Conservation (phyloP, 2,888 invertebrate species). For the Stenichneumon culpator region DNA sequence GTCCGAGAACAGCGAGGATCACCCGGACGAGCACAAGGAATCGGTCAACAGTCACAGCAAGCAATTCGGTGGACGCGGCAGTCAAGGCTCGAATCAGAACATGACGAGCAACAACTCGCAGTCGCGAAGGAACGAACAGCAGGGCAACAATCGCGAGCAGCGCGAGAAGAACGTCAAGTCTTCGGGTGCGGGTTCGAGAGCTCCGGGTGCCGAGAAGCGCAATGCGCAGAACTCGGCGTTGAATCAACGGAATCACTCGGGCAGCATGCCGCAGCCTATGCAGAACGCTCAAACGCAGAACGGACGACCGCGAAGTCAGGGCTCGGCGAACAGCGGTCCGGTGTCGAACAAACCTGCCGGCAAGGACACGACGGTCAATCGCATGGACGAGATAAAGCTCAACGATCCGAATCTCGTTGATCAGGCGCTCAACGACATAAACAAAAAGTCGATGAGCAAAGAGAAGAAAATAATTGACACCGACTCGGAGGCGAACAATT, state of each 20-base stretch:
- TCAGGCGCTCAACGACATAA: constrained; percentile 86
- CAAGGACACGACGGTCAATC: constrained; percentile 85
- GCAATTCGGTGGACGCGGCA: constrained; percentile 76
- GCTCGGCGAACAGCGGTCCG: constrained; percentile 78
- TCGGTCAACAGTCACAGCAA: constrained; percentile 79
- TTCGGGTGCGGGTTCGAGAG: constrained; percentile 75
- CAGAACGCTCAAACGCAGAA: constrained; percentile 80
- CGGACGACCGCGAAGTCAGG: constrained; percentile 80
- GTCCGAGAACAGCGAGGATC: constrained; percentile 92
- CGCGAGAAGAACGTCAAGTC: constrained; percentile 80
- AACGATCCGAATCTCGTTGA: constrained; percentile 87
- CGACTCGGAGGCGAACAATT: constrained; percentile 87
- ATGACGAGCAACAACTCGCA: constrained; percentile 69
- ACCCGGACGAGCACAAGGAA: constrained; percentile 80
- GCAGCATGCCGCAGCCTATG: constrained; percentile 79
- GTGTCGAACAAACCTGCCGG: constrained; percentile 74
- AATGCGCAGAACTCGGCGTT: constrained; percentile 77
- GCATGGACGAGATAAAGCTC: constrained; percentile 87
- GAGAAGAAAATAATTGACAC: constrained; percentile 86
- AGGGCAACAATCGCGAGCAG: constrained; percentile 70
- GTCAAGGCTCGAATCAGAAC: constrained; percentile 71
- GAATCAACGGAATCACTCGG: constrained; percentile 82
- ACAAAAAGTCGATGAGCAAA: constrained; percentile 80
- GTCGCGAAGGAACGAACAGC: constrained; percentile 77
- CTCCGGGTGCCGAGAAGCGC: constrained; percentile 82